Evolutionary conservation across 2,113 vertebrate genomes (phyloP).

Genomic region (Cottus gobio): DNA sequence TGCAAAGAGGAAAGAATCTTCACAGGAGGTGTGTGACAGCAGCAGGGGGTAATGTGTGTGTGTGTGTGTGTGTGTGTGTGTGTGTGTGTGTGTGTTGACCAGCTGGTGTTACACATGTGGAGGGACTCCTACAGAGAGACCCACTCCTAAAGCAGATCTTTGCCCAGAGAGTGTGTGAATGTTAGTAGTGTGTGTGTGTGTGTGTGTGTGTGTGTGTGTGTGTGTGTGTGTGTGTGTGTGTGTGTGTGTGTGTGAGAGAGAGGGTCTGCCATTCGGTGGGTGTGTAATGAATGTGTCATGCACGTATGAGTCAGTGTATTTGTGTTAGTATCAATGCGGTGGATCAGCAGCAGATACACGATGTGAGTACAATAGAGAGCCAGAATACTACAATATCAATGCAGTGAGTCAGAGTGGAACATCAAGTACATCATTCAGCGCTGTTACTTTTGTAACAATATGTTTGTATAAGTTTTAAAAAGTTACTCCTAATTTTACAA

Average conservation of each 20-base stretch:
- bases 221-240: constrained; percentile 19
- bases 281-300: constrained; percentile 62
- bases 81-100: constrained; percentile 48
- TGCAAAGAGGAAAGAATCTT: constrained; percentile 61
- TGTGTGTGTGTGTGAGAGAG: constrained; percentile 4
- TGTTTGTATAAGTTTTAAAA: no score
- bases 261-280: constrained; percentile 53
- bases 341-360: constrained; percentile 13
- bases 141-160: constrained; percentile 36
- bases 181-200: constrained; percentile 21
- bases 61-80: constrained; percentile 26
- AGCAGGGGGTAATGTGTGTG: background rate
- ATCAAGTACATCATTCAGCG: no score
- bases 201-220: constrained; percentile 12
- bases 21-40: constrained; percentile 45
- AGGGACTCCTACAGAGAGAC: constrained; percentile 58
- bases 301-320: constrained; percentile 61
- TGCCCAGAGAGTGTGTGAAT: constrained; percentile 43
- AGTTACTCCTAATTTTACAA: no score
- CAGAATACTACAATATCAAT: background rate
- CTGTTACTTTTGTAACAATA: no score
- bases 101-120: constrained; percentile 70
- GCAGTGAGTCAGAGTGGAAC: background rate
- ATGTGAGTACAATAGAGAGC: background rate
- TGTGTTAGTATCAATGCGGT: constrained; percentile 40